Evolutionary conservation across 2,888 invertebrate species (phyloP), one percentile per base, ranked within the genome.

Genomic region (Perithous albicinctus): DNA sequence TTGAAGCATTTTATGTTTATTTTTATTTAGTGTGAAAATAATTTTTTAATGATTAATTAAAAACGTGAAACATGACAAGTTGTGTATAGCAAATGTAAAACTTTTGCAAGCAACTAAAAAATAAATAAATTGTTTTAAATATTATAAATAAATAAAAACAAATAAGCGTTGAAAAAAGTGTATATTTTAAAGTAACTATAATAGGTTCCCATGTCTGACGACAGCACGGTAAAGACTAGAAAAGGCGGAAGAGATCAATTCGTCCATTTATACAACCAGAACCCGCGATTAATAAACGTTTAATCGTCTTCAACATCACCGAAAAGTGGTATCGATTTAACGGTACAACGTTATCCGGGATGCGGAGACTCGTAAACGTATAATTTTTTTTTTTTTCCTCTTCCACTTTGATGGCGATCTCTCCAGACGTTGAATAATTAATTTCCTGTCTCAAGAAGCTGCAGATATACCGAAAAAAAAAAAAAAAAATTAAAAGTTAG

Each of bases 251-350:
- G 81, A 32, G 78, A 77, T 61, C 67, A 67, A 63, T 43, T 38
- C 54, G 74, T 64, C 54, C 32, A 15, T 29, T 54, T 35, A n/a
- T n/a, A 26, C 43, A 72, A 18, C 61, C 35, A 26, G 66, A 41
- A 63, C 59, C 70, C 67, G 54, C 77, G 73, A 82, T 82, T 78
- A 82, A 82, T 82, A 78, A 75, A 82, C 74, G 66, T 75, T 61
- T 72, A 70, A 78, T 82, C 82, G 70, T 29, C 56, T 23, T 29
- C 35, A 41, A 32, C 51, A 82, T 78, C 59, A 75, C 82, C 82
- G 66, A 82, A 82, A 82, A 82, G 70, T 82, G 70, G 51, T 70
- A 82, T 72, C 72, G 72, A 78, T 82, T 75, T 82, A 82, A 82
- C 82, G 82, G 82, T 78, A 82, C 48, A 74, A 59, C 69, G 78